Evolutionary conservation across 92 coral and sea anemone genomes (phyloP), one percentile per base, ranked within the genome.

Genomic region (Diadumene lineata): DNA sequence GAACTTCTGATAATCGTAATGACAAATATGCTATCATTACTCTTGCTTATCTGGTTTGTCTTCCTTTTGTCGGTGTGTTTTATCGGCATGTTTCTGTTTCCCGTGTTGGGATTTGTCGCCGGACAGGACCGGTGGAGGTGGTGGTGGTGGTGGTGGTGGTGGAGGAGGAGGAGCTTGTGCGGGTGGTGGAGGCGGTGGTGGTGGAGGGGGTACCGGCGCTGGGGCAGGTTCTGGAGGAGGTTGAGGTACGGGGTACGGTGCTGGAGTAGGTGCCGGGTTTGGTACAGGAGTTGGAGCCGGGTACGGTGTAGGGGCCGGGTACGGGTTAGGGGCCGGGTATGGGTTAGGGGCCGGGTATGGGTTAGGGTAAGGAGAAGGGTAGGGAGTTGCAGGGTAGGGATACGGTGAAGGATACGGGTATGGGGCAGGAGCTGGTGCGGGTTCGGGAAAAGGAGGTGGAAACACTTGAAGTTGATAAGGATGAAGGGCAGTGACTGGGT

Each of bases 381-480:
- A 56, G 17, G 79, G 84, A 16, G 58, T 43, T 64, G 50, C 22
- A 6, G 72, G 72, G 25, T 46, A 43, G 16, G n/a, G 78, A 16
- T 57, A 11, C 80, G 69, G 69, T 1, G 6, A 23, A n/a, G 66
- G 66, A 61, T 64, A 64, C 24, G 38, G 69, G 23, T 38, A 29
- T 7, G 69, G 68, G 0, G 8, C 31, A 23, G 68, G 68, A n/a
- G 26, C 16, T 8, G 51, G 51, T 44, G 51, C 51, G 31, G 34
- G 50, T 24, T 2, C 24, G 48, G 76, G 64, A 34, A 56, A 24
- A 33, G 76, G 25, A 18, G 21, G 30, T 33, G 74, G 53, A 26
- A 76, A 27, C 17, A 65, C 63, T 18, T 65, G 25, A 19, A 55
- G 81, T 15, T 77, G 82, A 44, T 84, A 84, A 11, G 89, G 89